Evolutionary conservation across 1,140 invertebrate species (phyloP).

Genomic region (Monomorium pharaonis): DNA sequence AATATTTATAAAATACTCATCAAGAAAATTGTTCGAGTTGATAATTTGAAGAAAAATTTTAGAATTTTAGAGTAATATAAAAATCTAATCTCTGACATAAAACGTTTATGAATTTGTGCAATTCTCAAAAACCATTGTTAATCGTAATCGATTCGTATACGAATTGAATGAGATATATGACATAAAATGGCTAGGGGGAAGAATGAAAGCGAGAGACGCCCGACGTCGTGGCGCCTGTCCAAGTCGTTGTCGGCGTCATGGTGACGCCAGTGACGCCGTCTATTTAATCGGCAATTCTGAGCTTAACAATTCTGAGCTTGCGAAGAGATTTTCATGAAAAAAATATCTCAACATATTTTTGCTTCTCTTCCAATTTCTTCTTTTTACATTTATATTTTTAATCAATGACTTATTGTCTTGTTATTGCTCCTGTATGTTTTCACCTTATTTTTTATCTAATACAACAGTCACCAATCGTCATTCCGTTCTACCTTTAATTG

Average conservation of each 20-base stretch:
- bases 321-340: not conserved
- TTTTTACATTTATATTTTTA: not conserved
- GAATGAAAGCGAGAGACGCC: not conserved
- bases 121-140: not conserved
- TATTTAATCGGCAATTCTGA: constrained; percentile 1
- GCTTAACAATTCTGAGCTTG: not conserved
- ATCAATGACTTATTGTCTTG: not conserved
- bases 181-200: not conserved
- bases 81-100: not conserved
- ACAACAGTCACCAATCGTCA: too few relatives aligned
- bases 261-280: constrained; percentile 27
- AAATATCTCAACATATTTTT: not conserved
- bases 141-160: not conserved
- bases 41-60: not conserved
- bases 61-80: not conserved
- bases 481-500: too few relatives aligned
- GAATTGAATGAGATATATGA: not conserved
- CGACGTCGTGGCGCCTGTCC: constrained; percentile 15
- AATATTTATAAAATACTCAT: not conserved
- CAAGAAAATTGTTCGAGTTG: not conserved
- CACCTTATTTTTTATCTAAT: too few relatives aligned
- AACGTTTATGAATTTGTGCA: not conserved
- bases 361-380: not conserved
- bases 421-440: too few relatives aligned
- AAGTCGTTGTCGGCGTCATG: not conserved